A percentile compares a stretch with the other conserved stretches of the same genome.
phyloP scores from a whole-genome alignment of 2,113 vertebrate genomes.

The Terrapene triunguis region DNA sequence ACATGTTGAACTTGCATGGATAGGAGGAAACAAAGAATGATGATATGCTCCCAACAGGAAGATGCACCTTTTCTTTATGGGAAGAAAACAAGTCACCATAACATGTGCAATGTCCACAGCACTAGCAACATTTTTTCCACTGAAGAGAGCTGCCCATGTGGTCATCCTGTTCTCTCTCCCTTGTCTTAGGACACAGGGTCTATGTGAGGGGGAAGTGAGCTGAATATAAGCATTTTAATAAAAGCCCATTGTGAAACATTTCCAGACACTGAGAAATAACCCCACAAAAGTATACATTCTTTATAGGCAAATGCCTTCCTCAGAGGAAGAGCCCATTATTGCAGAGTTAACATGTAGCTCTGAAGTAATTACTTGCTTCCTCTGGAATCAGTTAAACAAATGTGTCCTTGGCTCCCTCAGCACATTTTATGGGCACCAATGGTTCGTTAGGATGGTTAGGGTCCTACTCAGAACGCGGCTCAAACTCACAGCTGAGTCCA shows the following conservation, averaged over 20 bases:
- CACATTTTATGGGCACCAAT: too few relatives aligned
- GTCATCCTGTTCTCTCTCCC: not conserved
- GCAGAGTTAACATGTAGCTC: not conserved
- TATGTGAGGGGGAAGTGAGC: not conserved
- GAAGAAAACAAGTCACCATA: not conserved
- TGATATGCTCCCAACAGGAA: not conserved
- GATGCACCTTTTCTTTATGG: not conserved
- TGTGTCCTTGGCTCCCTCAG: not conserved
- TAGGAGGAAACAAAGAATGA: not conserved
- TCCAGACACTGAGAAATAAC: not conserved
- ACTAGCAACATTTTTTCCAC: not conserved
- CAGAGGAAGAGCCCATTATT: constrained; percentile 29
- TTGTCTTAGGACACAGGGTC: not conserved
- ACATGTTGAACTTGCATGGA: not conserved
- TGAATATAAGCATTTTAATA: not conserved
- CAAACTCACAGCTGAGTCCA: not conserved
- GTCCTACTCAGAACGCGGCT: not conserved
- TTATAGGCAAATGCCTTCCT: constrained; percentile 50
- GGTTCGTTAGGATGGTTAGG: too few relatives aligned
- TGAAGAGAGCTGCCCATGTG: not conserved
- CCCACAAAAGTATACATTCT: not conserved
- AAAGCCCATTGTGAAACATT: not conserved
- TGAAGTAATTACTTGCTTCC: constrained; percentile 34
- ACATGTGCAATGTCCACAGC: not conserved
- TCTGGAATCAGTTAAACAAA: not conserved